These are phyloP conservation scores for Sitobion miscanthi DNA, from an alignment of 1,140 invertebrate genomes.

Conservation along the genomic window DNA sequence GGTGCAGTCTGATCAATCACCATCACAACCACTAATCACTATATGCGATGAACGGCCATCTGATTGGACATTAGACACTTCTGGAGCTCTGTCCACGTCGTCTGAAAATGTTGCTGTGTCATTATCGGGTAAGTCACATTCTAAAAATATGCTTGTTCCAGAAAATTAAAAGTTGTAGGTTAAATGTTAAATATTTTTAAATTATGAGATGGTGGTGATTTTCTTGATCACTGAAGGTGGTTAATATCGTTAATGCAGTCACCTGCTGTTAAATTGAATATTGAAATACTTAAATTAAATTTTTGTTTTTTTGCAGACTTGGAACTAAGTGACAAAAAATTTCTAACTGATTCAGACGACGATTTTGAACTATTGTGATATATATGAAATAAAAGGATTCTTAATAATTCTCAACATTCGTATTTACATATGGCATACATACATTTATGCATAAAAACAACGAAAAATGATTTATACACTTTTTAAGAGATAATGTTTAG, in stretches of 20 bases:
- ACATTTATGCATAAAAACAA: not conserved
- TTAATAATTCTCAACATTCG: not conserved
- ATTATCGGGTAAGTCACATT: conserved; percentile 59
- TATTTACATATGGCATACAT: not conserved
- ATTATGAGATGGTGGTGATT: not conserved
- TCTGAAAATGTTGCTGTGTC: conserved; percentile 63
- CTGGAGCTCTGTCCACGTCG: conserved; percentile 65
- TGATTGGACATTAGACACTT: conserved; percentile 66
- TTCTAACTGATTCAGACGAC: conserved; percentile 67
- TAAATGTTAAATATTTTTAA: not conserved
- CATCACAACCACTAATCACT: conserved; percentile 83
- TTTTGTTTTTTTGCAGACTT: conserved; percentile 37
- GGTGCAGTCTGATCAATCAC: conserved; percentile 64
- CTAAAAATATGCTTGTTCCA: not conserved
- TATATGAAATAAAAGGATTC: conserved; percentile 58
- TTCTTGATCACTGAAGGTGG: not conserved
- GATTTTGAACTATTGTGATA: conserved; percentile 69
- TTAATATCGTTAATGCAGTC: not conserved
- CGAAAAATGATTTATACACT: not conserved
- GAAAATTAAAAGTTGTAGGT: not conserved
- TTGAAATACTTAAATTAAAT: not conserved
- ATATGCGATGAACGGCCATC: conserved; percentile 73
- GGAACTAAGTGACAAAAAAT: conserved; percentile 42
- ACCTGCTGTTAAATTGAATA: not conserved
- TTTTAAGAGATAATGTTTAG: not conserved